phyloP scores from a whole-genome alignment of 2,888 invertebrate genomes.

The Drosophila rubida region DNA sequence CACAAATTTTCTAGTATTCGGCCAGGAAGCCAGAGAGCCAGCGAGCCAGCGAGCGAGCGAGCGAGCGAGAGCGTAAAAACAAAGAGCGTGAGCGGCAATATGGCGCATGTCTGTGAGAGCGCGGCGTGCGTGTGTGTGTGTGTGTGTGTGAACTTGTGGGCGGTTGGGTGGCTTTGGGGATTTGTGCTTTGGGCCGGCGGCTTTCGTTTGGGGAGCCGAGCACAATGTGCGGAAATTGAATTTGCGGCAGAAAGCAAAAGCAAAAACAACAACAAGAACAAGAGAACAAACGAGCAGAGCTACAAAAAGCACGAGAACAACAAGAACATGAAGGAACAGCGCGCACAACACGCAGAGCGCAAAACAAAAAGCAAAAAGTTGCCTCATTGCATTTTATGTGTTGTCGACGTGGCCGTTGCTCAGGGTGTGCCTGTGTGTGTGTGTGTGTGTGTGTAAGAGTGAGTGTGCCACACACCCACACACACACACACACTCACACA shows the following conservation, averaged over 20 bases:
- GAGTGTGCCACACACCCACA: not conserved
- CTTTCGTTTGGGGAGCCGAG: slow-evolving; percentile 60
- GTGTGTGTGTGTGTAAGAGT: slow-evolving; percentile 7
- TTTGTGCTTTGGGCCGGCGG: slow-evolving; percentile 9
- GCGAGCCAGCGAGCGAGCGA: slow-evolving; percentile 11
- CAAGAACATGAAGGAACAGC: slow-evolving; percentile 1
- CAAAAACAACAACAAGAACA: slow-evolving; percentile 17
- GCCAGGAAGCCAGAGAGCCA: slow-evolving; percentile 23
- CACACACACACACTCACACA: slow-evolving; percentile 2
- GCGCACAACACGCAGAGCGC: slow-evolving; percentile 6
- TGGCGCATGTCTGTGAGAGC: slow-evolving; percentile 48
- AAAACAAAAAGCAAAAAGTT: slow-evolving; percentile 27
- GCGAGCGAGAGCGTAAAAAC: not conserved
- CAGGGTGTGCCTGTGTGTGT: slow-evolving; percentile 34
- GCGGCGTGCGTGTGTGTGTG: slow-evolving; percentile 2
- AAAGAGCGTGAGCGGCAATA: slow-evolving; percentile 6
- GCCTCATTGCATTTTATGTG: slow-evolving; percentile 75
- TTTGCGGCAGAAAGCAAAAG: slow-evolving; percentile 68
- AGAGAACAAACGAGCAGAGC: no score
- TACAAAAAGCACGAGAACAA: slow-evolving; percentile 2
- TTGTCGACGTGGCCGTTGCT: slow-evolving; percentile 51
- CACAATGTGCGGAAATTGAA: slow-evolving; percentile 81
- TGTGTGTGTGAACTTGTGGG: slow-evolving; percentile 1
- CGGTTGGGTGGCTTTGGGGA: slow-evolving; percentile 2
- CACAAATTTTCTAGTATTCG: slow-evolving; percentile 33